phyloP scores from a whole-genome alignment of 2,888 invertebrate species.

The Dryococelus australis region DNA sequence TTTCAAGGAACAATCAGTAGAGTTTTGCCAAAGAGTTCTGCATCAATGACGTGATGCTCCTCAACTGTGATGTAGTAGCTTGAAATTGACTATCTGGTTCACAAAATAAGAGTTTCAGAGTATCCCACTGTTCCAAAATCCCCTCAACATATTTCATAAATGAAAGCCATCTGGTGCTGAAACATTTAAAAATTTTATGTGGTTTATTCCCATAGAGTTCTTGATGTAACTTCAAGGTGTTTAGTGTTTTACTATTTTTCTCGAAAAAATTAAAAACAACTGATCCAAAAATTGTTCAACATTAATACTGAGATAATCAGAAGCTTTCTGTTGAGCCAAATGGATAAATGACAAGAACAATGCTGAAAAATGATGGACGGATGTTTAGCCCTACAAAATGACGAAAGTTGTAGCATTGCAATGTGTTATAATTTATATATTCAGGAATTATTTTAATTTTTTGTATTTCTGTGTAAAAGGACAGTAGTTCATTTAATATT shows the following conservation, averaged over 20 bases:
- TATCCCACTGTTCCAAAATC: neutral
- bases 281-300: neutral
- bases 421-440: no score
- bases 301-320: neutral
- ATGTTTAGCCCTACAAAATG: no score
- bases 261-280: neutral
- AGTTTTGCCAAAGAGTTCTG: neutral
- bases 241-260: no score
- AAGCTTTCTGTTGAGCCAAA: neutral
- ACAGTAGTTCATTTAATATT: no score
- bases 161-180: neutral
- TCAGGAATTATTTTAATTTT: no score
- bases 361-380: no score
- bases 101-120: neutral
- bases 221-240: no score
- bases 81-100: neutral
- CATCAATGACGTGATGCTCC: neutral
- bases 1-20: neutral
- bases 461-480: no score
- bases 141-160: neutral
- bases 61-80: neutral
- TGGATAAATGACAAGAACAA: neutral
- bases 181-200: no score
- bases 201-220: no score
- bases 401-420: no score